Percentiles rank a stretch among this genome's conserved stretches.
phyloP scores from a whole-genome alignment of 2,113 vertebrate genomes.

The Merops nubicus region DNA sequence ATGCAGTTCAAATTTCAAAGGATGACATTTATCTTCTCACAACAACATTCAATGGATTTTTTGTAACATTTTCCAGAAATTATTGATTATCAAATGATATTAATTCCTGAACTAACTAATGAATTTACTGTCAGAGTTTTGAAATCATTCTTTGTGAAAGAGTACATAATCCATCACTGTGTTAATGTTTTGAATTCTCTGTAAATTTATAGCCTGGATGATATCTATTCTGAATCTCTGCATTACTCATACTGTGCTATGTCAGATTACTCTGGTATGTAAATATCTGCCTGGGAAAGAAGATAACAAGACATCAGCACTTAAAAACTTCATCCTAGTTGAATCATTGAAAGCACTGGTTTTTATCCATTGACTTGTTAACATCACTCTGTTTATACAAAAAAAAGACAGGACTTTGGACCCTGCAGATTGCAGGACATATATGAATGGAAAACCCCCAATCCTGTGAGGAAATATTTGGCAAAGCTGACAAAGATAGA shows the following conservation, averaged over 20 bases:
- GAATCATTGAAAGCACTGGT: not conserved
- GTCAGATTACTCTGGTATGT: not conserved
- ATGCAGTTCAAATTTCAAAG: not conserved
- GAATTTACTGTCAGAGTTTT: not conserved
- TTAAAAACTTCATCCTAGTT: not conserved
- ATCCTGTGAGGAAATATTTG: not conserved
- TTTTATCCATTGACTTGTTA: constrained; percentile 26
- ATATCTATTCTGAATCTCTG: not conserved
- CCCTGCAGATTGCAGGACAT: not conserved
- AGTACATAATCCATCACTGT: not conserved
- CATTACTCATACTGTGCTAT: not conserved
- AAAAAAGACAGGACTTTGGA: constrained; percentile 34
- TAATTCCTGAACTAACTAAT: not conserved
- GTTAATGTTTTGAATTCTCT: not conserved
- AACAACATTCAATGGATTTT: not conserved
- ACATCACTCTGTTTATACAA: constrained; percentile 17
- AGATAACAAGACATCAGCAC: not conserved
- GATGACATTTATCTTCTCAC: not conserved
- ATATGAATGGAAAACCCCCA: not conserved
- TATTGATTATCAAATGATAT: not conserved
- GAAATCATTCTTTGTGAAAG: not conserved
- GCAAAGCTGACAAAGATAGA: not conserved
- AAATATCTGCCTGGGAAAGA: constrained; percentile 25
- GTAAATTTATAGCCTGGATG: not conserved
- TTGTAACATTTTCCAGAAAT: not conserved